Evolutionary conservation across 2,113 vertebrate genomes (phyloP).

Genomic region (Rhineura floridana): DNA sequence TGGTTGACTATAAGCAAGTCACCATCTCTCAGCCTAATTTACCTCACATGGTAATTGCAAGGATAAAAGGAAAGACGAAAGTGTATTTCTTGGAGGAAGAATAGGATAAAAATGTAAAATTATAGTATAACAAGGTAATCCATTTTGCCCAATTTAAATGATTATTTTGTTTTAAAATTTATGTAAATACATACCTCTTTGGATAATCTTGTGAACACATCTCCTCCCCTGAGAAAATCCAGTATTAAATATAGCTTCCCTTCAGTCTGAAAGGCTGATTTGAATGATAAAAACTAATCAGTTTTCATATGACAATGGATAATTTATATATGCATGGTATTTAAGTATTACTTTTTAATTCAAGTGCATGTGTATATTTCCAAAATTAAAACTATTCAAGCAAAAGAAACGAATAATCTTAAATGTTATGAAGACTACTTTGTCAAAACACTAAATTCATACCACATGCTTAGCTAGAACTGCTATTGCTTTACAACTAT

Average conservation of each 20-base stretch:
- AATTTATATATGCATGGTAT: neutral
- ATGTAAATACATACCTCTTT: constrained; percentile 91
- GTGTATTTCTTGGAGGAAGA: neutral
- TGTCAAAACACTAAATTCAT: neutral
- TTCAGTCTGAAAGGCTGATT: constrained; percentile 97
- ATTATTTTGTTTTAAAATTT: constrained; percentile 2
- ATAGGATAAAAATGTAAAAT: too few relatives aligned
- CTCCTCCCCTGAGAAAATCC: constrained; percentile 99
- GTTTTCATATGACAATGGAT: constrained; percentile 6
- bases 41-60: neutral
- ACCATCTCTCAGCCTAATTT: neutral
- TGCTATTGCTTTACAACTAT: neutral
- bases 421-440: neutral
- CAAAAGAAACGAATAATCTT: neutral
- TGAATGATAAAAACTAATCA: constrained; percentile 28
- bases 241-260: constrained; percentile 98
- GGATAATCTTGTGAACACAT: constrained; percentile 99
- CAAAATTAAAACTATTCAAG: constrained; percentile 10
- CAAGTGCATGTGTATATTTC: neutral
- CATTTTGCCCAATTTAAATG: neutral
- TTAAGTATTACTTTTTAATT: constrained; percentile 2
- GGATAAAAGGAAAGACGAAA: neutral
- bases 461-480: neutral
- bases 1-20: neutral
- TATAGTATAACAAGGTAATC: neutral